Percentiles rank a stretch among this genome's conserved stretches.
phyloP scores from a whole-genome alignment of 2,888 invertebrate genomes.

The Tineola bisselliella region DNA sequence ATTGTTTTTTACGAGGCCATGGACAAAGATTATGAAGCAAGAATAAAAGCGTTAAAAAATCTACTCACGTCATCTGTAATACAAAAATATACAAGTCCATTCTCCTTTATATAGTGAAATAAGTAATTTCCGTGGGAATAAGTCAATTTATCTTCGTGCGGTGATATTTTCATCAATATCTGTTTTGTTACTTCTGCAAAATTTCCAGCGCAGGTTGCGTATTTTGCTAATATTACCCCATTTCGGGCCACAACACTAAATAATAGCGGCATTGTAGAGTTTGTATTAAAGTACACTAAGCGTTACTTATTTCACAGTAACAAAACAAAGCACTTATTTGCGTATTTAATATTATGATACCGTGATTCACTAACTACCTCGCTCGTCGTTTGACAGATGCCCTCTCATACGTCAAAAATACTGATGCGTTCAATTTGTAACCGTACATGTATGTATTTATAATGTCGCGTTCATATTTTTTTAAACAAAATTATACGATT shows the following conservation, averaged over 20 bases:
- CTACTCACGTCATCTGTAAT: constrained; percentile 89
- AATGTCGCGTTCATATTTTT: too few species aligned
- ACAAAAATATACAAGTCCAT: constrained; percentile 86
- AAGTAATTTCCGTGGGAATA: constrained; percentile 93
- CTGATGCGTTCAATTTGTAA: neutral
- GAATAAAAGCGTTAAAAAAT: neutral
- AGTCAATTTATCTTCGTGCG: constrained; percentile 90
- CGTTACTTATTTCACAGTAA: neutral
- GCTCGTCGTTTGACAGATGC: neutral
- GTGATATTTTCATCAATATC: constrained; percentile 85
- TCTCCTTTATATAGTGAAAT: constrained; percentile 88
- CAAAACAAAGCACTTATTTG: neutral
- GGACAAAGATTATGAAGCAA: neutral
- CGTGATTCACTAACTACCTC: neutral
- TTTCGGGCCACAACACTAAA: constrained; percentile 91
- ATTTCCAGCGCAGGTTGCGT: constrained; percentile 93
- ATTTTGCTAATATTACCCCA: constrained; percentile 85
- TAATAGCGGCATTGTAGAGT: constrained; percentile 82
- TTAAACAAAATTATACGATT: too few species aligned
- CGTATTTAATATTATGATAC: neutral
- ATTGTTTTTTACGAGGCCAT: neutral
- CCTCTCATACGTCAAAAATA: neutral
- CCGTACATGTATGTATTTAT: too few species aligned
- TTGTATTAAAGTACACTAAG: neutral
- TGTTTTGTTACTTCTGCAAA: constrained; percentile 95